Percentiles rank a stretch among this genome's conserved stretches.
These are phyloP conservation scores for Pseudomyrmex cubaensis DNA, from an alignment of 1,140 invertebrate species.

Conservation along the genomic window DNA sequence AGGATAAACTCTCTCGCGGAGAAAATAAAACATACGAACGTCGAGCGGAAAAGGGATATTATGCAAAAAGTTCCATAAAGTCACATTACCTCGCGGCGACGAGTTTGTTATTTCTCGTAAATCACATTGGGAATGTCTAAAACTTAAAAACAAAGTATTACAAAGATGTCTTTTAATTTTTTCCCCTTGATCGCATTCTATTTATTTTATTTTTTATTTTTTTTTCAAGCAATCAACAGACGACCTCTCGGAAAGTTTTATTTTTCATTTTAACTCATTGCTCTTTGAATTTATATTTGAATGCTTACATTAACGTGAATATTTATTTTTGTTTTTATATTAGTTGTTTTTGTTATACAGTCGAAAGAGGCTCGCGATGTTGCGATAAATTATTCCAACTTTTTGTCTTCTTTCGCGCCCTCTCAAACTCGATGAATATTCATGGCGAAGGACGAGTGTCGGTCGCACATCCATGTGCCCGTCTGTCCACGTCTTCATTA, in stretches of 20 bases:
- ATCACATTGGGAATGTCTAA: conserved; percentile 8
- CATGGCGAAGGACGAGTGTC: conserved; percentile 16
- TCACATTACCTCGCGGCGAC: not conserved
- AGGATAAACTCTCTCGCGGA: conserved; percentile 17
- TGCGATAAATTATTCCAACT: conserved; percentile 35
- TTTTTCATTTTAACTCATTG: too few species aligned
- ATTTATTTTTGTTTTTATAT: conserved; percentile 4
- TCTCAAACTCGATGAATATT: conserved; percentile 31
- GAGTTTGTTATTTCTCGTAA: conserved; percentile 31
- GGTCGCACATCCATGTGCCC: not conserved
- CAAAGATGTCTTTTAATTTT: too few species aligned
- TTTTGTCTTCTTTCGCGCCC: not conserved
- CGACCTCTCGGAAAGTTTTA: too few species aligned
- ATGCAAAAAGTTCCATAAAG: conserved; percentile 27
- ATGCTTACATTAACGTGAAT: not conserved
- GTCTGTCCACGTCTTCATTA: conserved; percentile 12
- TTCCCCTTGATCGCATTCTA: not conserved
- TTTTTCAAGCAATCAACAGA: too few species aligned
- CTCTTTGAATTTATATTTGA: not conserved
- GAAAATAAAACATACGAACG: conserved; percentile 10
- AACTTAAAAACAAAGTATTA: not conserved
- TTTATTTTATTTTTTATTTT: not conserved
- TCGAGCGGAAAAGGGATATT: conserved; percentile 9
- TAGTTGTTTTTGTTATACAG: not conserved
- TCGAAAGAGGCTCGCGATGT: not conserved